Base-by-base conservation (phyloP, 2,888 invertebrate species). In the Capitulum mitella region DNA sequence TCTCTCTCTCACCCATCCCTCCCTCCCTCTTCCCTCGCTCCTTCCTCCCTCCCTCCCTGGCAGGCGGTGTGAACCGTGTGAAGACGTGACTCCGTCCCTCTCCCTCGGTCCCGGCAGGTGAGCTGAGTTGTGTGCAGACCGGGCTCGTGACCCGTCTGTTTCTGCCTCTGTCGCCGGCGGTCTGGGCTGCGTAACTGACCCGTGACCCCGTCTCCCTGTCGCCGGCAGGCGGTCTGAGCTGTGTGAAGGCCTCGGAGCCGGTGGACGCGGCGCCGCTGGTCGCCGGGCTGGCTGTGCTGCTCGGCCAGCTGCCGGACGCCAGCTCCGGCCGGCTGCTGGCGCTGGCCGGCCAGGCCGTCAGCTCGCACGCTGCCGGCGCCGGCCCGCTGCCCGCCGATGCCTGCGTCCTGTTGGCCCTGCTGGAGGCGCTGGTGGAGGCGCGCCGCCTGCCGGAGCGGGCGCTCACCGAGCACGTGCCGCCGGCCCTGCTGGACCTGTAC, bases 221-320 rank as follows among this genome's bases (percentile, higher is more conserved):
- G 43, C 43, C 43, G 43, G 5, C 43, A 43, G 43, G 43, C 12
- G 43, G 43, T 43, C 43, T 43, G 43, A 43, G 43, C 43, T 43
- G 43, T 12, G 43, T 43, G 6, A 43, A 43, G 6, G 43, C 43
- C 6, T 43, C 43, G 43, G 43, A 12, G 43, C 43, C 43, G 43
- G 6, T 43, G 43, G 43, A 43, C 43, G 43, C 43, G 43, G 43
- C 43, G 43, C 43, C 43, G 12, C 43, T 43, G 6, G 43, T 43
- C 43, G 5, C 58, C 58, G 58, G 58, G n/a, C 58, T 58, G n/a
- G n/a, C 58, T 14, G 58, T 58, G 1, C 58, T 58, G 58, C 58
- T 58, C 2, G 58, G 58, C 6, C 58, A 58, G 58, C 58, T 58
- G 58, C 58, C 58, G n/a, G 58, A 58, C 58, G n/a, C 58, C 58